These are phyloP conservation scores for Melanotaenia parkinsoni DNA, from an alignment of 2,797 vertebrate genomes.

Conservation along the genomic window DNA sequence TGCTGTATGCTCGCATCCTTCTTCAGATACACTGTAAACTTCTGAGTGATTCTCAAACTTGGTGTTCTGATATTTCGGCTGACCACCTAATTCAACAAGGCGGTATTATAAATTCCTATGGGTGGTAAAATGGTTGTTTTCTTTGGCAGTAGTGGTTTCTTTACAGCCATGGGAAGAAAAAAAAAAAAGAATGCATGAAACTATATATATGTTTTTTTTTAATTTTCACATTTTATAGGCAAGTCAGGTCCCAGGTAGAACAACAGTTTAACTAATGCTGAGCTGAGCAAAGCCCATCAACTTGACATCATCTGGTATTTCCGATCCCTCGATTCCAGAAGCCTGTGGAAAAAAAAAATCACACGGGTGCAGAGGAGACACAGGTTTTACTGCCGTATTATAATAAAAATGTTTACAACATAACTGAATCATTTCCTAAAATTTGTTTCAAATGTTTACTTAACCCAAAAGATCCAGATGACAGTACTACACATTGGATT, in stretches of 20 bases:
- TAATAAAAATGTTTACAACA: not conserved
- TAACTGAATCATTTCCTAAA: not conserved
- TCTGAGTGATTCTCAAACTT: slow-evolving; percentile 67
- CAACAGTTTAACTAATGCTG: slow-evolving; percentile 93
- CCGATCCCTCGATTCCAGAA: slow-evolving; percentile 92
- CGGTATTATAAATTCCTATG: slow-evolving; percentile 73
- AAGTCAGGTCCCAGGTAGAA: slow-evolving; percentile 78
- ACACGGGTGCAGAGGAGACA: not conserved
- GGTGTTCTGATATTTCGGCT: slow-evolving; percentile 56
- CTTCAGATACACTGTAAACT: slow-evolving; percentile 79
- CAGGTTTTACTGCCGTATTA: too few species aligned
- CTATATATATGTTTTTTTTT: slow-evolving; percentile 49
- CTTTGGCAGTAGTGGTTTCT: slow-evolving; percentile 98
- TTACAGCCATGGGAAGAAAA: slow-evolving; percentile 83
- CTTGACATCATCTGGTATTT: slow-evolving; percentile 95
- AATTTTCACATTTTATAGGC: slow-evolving; percentile 86
- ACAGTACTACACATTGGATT: not conserved
- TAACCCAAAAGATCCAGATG: not conserved
- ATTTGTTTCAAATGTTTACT: not conserved
- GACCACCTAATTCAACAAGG: slow-evolving; percentile 68
- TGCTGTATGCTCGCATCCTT: slow-evolving; percentile 68
- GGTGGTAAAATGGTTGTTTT: slow-evolving; percentile 81
- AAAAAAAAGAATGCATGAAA: slow-evolving; percentile 69
- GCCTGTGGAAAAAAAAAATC: slow-evolving; percentile 82
- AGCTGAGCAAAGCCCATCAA: slow-evolving; percentile 98